These are phyloP conservation scores for Silurus lanzhouensis DNA, from an alignment of 2,797 vertebrate species.

Conservation along the genomic window DNA sequence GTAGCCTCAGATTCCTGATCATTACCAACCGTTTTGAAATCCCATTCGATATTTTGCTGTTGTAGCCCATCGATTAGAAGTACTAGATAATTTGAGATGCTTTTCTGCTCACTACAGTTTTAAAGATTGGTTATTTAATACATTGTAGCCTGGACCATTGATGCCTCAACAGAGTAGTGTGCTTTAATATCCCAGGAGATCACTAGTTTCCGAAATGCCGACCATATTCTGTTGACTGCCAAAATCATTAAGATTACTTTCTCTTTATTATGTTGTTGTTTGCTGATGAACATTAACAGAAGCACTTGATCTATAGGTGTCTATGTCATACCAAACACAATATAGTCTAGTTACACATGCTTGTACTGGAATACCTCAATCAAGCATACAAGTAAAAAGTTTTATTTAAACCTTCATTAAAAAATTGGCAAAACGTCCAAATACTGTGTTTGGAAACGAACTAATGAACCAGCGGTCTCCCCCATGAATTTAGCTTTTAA, in stretches of 20 bases:
- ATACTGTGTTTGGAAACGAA: background rate
- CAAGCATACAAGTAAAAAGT: background rate
- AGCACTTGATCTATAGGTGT: background rate
- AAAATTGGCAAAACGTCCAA: background rate
- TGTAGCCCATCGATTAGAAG: background rate
- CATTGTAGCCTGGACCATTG: background rate
- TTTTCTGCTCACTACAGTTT: background rate
- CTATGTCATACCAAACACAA: background rate
- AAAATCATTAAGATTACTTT: background rate
- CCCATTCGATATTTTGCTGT: background rate
- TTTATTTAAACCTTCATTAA: background rate
- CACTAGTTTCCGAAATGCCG: background rate
- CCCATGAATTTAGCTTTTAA: background rate
- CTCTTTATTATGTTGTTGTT: background rate
- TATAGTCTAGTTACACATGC: background rate
- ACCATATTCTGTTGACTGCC: background rate
- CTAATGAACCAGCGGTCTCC: background rate
- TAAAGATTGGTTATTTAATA: background rate
- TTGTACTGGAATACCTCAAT: background rate
- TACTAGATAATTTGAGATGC: background rate
- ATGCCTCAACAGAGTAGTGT: background rate
- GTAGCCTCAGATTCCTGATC: background rate
- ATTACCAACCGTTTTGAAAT: background rate
- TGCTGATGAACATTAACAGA: background rate
- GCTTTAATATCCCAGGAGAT: background rate